Percentiles rank a stretch among this genome's conserved stretches.
Evolutionary conservation across 2,113 vertebrate species (phyloP).

Genomic region (Cynopterus brachyotis): DNA sequence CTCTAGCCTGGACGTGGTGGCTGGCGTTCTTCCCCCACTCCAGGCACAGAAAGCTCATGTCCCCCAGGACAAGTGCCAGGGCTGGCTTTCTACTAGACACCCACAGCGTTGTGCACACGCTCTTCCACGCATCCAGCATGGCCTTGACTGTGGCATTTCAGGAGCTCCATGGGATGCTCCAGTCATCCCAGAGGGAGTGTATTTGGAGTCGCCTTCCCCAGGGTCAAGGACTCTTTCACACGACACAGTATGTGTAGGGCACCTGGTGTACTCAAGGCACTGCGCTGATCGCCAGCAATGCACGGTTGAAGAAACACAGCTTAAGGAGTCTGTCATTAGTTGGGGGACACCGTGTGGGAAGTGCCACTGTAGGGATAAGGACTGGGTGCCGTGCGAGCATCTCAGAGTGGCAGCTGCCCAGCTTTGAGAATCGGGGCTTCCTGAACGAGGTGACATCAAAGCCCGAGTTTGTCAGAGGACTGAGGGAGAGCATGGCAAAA

Average conservation of each 20-base stretch:
- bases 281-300: not conserved
- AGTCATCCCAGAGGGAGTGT: not conserved
- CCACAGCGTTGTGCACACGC: accelerated
- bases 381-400: not conserved
- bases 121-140: not conserved
- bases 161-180: accelerated
- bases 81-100: accelerated
- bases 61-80: accelerated
- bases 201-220: not conserved
- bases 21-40: not conserved
- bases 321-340: accelerated
- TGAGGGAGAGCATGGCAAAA: not conserved
- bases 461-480: not conserved
- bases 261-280: not conserved
- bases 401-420: not conserved
- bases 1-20: not conserved
- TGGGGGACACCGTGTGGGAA: not conserved
- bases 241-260: not conserved
- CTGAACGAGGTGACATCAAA: not conserved
- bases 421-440: not conserved
- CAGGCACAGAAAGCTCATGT: not conserved
- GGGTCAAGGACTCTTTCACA: not conserved
- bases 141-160: not conserved
- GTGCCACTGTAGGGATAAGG: not conserved
- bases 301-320: not conserved